Evolutionary conservation across 2,888 invertebrate species (phyloP).

Genomic region (Mythimna lalbum): DNA sequence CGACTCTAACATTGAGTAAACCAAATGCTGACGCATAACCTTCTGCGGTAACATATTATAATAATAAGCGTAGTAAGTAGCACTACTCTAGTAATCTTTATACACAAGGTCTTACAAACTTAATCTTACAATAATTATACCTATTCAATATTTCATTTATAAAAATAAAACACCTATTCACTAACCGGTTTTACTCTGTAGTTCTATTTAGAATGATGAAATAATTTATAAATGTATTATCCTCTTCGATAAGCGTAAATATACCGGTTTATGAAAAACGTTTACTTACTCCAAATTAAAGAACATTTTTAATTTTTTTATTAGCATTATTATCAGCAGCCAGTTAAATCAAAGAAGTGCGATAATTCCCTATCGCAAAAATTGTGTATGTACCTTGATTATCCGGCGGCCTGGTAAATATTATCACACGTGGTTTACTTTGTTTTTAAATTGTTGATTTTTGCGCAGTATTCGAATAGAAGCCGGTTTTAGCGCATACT

Average conservation of each 20-base stretch:
- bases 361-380: constrained; percentile 60
- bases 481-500: constrained; percentile 72
- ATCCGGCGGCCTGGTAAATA: constrained; percentile 66
- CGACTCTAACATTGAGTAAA: constrained; percentile 28
- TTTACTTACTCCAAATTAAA: constrained; percentile 1
- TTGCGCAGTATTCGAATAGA: constrained; percentile 71
- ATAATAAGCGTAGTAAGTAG: constrained; percentile 26
- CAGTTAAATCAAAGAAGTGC: constrained; percentile 41
- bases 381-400: constrained; percentile 63
- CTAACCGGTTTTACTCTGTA: constrained; percentile 23
- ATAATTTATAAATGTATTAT: constrained; percentile 15
- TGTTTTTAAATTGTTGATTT: constrained; percentile 69
- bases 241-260: constrained; percentile 8
- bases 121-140: constrained; percentile 28
- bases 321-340: constrained; percentile 26
- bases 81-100: constrained; percentile 37
- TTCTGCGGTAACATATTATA: constrained; percentile 37
- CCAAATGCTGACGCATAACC: constrained; percentile 49
- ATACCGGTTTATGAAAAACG: constrained; percentile 39
- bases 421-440: constrained; percentile 70
- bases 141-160: constrained; percentile 12
- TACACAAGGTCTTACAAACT: constrained; percentile 41
- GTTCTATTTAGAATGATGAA: constrained; percentile 18
- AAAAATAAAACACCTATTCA: constrained; percentile 20
- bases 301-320: constrained; percentile 7